Evolutionary conservation across 1,140 invertebrate genomes (phyloP), one percentile per base, ranked within the genome.

Genomic region (Aphelenchoides fujianensis): DNA sequence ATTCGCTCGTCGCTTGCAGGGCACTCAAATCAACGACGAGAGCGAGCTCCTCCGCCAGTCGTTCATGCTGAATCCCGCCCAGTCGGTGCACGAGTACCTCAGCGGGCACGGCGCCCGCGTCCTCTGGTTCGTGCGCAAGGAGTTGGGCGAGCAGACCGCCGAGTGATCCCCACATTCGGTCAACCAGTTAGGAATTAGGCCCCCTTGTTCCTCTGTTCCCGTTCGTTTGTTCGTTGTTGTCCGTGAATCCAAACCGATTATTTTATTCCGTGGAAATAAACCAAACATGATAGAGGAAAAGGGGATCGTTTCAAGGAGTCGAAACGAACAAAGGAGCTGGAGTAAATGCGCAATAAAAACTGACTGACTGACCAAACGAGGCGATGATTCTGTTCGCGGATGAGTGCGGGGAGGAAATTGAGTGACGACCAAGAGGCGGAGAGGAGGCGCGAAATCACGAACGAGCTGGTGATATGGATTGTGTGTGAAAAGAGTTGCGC

Each of bases 41-140:
- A 81, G 74, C 1, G 71, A 79, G 28, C 76, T 83, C 19, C 70
- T 83, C 28, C 73, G 74, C 27, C 81, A 83, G 48, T 30, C 78
- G 2, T 83, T 83, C 70, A 84, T 83, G 82, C 68, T 83, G 0
- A 82, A 82, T 63, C 81, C 81, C 9, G 68, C 72, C 1, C 80
- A 83, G 63, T 78, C 76, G 0, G 78, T 83, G 34, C 41, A 73
- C 53, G 78, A 79, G 12, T 83, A 84, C 68, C 59, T 83, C 3
- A 52, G 75, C 32, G 23, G 31, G 19, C 82, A 83, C 57, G 76
- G 78, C 36, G 80, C 81, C 9, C 64, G 75, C n/a, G 72, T 83
- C 68, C 36, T 72, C 28, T 70, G 76, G 32, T 82, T 83, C 68
- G 62, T 73, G 35, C 79, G 81, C 5, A 48, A 75, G 79, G 82